A percentile compares a stretch with the other conserved stretches of the same genome.
phyloP scores from a whole-genome alignment of 2,797 vertebrate species.

The Glyptemys insculpta region DNA sequence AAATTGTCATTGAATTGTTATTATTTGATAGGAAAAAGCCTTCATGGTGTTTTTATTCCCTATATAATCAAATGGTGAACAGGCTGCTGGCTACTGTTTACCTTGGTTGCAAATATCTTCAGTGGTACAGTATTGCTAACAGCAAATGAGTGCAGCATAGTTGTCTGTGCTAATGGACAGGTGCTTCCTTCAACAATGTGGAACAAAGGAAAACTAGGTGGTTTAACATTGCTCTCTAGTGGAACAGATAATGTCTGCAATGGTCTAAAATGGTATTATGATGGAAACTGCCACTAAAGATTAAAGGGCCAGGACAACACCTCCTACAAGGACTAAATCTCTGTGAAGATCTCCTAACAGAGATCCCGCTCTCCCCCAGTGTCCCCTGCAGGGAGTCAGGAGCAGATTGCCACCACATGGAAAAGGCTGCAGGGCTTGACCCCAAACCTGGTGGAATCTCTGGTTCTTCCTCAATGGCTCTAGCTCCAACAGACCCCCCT shows the following conservation, averaged over 20 bases:
- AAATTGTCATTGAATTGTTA: neutral
- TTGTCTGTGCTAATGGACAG: rapidly evolving
- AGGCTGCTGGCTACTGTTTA: neutral
- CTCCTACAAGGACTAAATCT: neutral
- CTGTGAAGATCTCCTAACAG: neutral
- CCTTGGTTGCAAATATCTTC: neutral
- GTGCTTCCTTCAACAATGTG: neutral
- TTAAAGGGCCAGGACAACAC: neutral
- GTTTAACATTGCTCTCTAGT: conserved; percentile 63
- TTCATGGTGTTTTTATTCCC: neutral
- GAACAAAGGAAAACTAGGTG: neutral
- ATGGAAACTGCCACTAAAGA: no score
- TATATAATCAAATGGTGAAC: neutral
- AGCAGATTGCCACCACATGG: neutral
- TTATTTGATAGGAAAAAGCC: neutral
- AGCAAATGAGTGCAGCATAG: neutral
- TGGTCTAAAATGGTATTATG: neutral
- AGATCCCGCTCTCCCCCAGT: no score
- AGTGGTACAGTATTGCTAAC: neutral
- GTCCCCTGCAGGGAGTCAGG: neutral
- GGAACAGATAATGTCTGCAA: neutral
- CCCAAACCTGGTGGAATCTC: neutral
- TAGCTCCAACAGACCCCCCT: no score
- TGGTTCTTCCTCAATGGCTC: neutral
- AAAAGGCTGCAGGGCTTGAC: neutral